A percentile compares a stretch with the other conserved stretches of the same genome.
phyloP scores from a whole-genome alignment of 2,888 invertebrate genomes.

The Sarcophaga carnaria region DNA sequence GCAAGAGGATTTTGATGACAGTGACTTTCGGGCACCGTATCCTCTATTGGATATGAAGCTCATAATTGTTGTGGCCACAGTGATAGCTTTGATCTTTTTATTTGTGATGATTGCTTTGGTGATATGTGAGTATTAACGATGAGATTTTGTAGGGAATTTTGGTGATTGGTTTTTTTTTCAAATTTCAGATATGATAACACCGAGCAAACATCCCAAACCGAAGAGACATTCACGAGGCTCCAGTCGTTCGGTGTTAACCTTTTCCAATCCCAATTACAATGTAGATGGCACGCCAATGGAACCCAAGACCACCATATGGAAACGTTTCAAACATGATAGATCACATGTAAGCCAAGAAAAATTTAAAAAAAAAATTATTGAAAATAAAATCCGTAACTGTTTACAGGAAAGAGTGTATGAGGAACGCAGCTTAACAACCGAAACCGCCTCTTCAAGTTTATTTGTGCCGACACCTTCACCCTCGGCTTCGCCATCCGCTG shows the following conservation, averaged over 20 bases:
- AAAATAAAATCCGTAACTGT: background rate
- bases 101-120: slow-evolving; percentile 80
- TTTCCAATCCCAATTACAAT: slow-evolving; percentile 94
- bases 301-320: slow-evolving; percentile 86
- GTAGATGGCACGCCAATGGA: slow-evolving; percentile 82
- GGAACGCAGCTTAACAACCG: slow-evolving; percentile 80
- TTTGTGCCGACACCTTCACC: slow-evolving; percentile 81
- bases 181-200: slow-evolving; percentile 59
- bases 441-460: slow-evolving; percentile 81
- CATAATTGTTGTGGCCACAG: slow-evolving; percentile 80
- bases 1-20: slow-evolving; percentile 58
- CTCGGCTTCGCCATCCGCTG: slow-evolving; percentile 80
- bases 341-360: slow-evolving; percentile 75
- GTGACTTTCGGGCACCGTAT: slow-evolving; percentile 50
- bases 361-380: background rate
- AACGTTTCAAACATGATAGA: slow-evolving; percentile 90
- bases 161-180: background rate
- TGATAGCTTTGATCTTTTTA: slow-evolving; percentile 78
- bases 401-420: slow-evolving; percentile 81
- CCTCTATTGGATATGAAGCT: slow-evolving; percentile 67
- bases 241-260: slow-evolving; percentile 89
- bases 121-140: slow-evolving; percentile 75
- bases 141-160: background rate
- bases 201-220: slow-evolving; percentile 76
- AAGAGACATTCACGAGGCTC: slow-evolving; percentile 84